Conservation (phyloP, 2,113 vertebrate genomes). For the Elachura formosa region DNA sequence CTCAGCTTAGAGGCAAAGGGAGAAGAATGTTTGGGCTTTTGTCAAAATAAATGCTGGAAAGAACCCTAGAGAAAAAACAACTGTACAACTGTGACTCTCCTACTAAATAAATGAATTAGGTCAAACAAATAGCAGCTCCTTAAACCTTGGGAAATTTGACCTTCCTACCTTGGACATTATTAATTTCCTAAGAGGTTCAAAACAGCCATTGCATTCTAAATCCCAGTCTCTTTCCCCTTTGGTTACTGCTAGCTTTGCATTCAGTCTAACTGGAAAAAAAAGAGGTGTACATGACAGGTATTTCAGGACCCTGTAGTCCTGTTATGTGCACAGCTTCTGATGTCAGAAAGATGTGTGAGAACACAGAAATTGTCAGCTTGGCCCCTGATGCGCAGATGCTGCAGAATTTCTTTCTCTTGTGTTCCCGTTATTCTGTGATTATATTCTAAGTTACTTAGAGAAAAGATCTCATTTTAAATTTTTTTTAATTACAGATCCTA, state of each 20-base stretch:
- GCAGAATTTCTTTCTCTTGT: neutral
- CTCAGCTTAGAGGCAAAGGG: neutral
- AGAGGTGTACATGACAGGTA: neutral
- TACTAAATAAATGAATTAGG: neutral
- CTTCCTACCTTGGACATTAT: neutral
- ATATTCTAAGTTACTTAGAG: neutral
- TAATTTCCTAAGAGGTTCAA: neutral
- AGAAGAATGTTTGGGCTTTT: neutral
- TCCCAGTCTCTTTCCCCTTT: neutral
- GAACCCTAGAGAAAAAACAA: neutral
- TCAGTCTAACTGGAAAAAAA: neutral
- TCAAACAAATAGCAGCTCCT: neutral
- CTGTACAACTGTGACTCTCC: neutral
- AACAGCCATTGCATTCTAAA: neutral
- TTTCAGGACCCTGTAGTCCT: neutral
- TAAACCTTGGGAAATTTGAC: neutral
- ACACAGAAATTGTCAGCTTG: neutral
- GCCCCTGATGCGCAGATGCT: neutral
- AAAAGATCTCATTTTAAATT: neutral
- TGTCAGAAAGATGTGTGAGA: neutral
- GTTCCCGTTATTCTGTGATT: neutral
- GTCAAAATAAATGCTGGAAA: neutral
- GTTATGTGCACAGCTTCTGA: neutral
- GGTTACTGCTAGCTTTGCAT: neutral
- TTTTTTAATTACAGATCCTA: conserved; percentile 80